These are phyloP conservation scores for human DNA, from an alignment of 2,113 vertebrate genomes.

Conservation along the genomic window DNA sequence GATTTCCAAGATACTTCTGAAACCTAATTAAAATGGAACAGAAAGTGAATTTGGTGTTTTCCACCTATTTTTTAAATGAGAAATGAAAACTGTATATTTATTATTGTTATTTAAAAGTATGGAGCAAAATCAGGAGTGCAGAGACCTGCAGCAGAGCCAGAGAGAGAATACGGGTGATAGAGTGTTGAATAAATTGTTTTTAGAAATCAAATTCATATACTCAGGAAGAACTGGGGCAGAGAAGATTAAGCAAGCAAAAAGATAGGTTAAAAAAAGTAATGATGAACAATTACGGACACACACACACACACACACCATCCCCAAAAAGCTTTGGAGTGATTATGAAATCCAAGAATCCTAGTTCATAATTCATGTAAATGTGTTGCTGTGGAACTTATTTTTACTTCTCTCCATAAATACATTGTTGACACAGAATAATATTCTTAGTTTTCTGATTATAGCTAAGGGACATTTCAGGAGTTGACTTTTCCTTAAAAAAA, in stretches of 20 bases:
- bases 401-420: constrained; percentile 59
- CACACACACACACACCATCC: background rate
- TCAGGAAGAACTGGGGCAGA: constrained; percentile 41
- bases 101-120: constrained; percentile 46
- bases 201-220: constrained; percentile 20
- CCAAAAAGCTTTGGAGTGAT: background rate
- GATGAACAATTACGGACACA: constrained; percentile 6
- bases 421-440: constrained; percentile 54
- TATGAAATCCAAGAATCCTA: constrained; percentile 34
- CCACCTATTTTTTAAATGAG: constrained; percentile 30
- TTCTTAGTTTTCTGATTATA: constrained; percentile 27
- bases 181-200: background rate
- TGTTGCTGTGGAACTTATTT: constrained; percentile 51
- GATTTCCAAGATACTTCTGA: constrained; percentile 44
- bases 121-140: background rate
- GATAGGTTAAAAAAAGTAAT: constrained; percentile 31
- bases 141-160: background rate
- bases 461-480: constrained; percentile 43
- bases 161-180: background rate
- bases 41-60: constrained; percentile 16
- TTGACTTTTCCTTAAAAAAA: constrained; percentile 48
- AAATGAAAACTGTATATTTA: constrained; percentile 14
- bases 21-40: constrained; percentile 49
- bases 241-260: constrained; percentile 49
- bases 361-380: constrained; percentile 60